phyloP scores from a whole-genome alignment of 2,113 vertebrate species.

The Pogona vitticeps region DNA sequence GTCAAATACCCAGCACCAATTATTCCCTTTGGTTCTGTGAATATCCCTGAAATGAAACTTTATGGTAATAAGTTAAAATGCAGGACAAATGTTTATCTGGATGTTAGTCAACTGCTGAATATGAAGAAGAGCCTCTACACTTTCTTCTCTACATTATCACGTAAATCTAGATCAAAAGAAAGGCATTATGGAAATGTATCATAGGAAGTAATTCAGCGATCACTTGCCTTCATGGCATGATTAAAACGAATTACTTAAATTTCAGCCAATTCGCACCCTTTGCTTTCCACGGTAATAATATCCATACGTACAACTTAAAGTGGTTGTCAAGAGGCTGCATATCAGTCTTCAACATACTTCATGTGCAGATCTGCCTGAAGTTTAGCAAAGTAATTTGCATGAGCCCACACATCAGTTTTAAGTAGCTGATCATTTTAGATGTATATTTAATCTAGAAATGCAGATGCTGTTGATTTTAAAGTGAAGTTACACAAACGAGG shows the following conservation, averaged over 20 bases:
- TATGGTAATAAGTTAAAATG: not conserved
- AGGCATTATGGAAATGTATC: not conserved
- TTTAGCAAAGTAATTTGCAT: conserved; percentile 48
- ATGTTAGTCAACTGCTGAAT: not conserved
- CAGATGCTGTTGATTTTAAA: conserved; percentile 31
- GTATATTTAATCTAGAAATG: conserved; percentile 41
- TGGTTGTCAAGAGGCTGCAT: not conserved
- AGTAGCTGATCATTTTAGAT: conserved; percentile 29
- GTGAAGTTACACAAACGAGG: conserved; percentile 33
- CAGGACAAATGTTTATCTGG: not conserved
- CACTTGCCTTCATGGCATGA: not conserved
- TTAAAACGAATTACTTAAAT: conserved; percentile 16
- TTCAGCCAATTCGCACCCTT: not conserved
- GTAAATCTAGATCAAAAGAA: conserved; percentile 1
- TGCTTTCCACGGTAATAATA: not conserved
- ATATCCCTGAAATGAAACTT: not conserved
- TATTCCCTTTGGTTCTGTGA: not conserved
- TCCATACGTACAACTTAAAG: conserved; percentile 1
- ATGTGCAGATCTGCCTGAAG: conserved; percentile 12
- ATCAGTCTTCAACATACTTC: not conserved
- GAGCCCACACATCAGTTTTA: conserved; percentile 25
- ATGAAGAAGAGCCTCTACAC: not conserved
- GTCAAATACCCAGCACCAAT: not conserved
- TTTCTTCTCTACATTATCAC: not conserved
- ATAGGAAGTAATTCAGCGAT: not conserved